Conservation (phyloP, 2,113 vertebrate genomes). For the Melanotaenia duboulayi region DNA sequence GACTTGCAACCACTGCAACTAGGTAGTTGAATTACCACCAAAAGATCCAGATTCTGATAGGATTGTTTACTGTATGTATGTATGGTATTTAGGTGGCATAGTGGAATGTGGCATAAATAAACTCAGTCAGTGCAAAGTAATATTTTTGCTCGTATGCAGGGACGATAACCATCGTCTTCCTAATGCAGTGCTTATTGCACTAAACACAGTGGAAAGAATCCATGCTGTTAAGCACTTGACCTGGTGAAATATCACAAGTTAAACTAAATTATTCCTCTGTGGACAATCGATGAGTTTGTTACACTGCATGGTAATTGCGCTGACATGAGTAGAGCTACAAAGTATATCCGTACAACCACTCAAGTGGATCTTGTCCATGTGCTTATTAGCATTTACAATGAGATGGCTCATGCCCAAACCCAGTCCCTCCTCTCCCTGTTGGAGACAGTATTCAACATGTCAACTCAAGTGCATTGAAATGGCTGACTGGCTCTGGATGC, state of each 20-base stretch:
- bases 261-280: constrained; percentile 38
- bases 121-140: no score
- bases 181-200: no score
- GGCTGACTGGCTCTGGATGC: constrained; percentile 35
- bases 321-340: constrained; percentile 40
- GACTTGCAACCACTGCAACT: no score
- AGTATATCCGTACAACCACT: constrained; percentile 40
- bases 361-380: constrained; percentile 44
- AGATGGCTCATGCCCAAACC: constrained; percentile 41
- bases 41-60: no score
- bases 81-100: no score
- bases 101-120: no score
- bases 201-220: no score
- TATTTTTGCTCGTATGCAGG: no score
- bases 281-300: constrained; percentile 27
- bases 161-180: no score
- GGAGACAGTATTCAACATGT: constrained; percentile 52
- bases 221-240: no score
- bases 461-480: constrained; percentile 46
- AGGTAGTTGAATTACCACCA: no score
- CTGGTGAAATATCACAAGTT: constrained; percentile 23
- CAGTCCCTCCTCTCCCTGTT: constrained; percentile 23
- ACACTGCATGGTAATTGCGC: constrained; percentile 32
- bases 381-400: constrained; percentile 52
- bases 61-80: no score